These are phyloP conservation scores for Branchellion lobata DNA, from an alignment of 2,888 invertebrate species.

Conservation along the genomic window DNA sequence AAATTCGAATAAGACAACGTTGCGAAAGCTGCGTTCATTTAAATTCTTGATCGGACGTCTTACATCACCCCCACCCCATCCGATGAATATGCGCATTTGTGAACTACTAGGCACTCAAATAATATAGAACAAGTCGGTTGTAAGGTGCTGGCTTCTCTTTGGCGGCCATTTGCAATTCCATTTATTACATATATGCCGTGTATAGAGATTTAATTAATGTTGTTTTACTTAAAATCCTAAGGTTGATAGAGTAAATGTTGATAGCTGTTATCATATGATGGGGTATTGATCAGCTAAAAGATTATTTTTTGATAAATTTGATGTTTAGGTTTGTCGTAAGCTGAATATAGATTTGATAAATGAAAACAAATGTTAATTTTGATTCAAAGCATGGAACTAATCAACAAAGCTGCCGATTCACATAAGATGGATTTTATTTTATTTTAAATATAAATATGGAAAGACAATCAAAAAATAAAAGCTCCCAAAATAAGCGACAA, in stretches of 20 bases:
- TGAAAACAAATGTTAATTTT: neutral
- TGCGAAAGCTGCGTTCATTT: neutral
- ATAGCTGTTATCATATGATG: neutral
- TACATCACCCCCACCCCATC: slow-evolving; percentile 12
- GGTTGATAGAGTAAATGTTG: neutral
- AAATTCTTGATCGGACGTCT: slow-evolving; percentile 3
- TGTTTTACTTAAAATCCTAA: slow-evolving; percentile 12
- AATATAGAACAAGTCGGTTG: slow-evolving; percentile 41
- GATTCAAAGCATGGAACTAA: neutral
- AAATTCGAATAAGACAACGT: neutral
- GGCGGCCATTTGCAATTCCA: slow-evolving; percentile 41
- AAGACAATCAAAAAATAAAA: slow-evolving; percentile 14
- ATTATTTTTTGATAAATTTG: neutral
- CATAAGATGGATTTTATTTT: slow-evolving; percentile 10
- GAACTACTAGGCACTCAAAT: slow-evolving; percentile 44
- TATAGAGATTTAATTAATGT: slow-evolving; percentile 18
- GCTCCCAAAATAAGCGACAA: slow-evolving; percentile 1
- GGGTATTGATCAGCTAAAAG: neutral
- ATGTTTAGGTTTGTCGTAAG: neutral
- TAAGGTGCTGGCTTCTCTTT: slow-evolving; percentile 41
- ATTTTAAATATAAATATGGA: neutral
- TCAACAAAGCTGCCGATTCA: neutral
- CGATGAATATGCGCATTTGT: slow-evolving; percentile 34
- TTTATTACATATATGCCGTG: slow-evolving; percentile 31
- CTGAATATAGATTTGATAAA: neutral